phyloP scores from a whole-genome alignment of 2,797 vertebrate genomes.

The Enteromius argenteus region DNA sequence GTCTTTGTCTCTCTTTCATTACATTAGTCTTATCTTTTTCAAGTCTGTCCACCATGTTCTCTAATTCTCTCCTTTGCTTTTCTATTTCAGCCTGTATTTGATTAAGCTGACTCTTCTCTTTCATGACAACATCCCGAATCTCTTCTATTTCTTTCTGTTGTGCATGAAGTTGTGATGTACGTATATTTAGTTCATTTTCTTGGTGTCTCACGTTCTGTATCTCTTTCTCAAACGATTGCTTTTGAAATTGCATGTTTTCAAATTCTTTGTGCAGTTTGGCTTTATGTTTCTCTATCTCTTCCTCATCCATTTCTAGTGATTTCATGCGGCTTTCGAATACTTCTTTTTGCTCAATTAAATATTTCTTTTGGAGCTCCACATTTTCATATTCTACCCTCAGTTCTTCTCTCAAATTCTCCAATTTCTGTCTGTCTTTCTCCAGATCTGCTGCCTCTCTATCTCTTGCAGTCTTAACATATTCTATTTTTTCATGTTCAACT shows the following conservation, averaged over 20 bases:
- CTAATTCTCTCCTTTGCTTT: slow-evolving; percentile 22
- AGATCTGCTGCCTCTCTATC: not conserved
- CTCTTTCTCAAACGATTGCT: slow-evolving; percentile 25
- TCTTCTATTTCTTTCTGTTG: slow-evolving; percentile 32
- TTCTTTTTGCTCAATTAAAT: slow-evolving; percentile 6
- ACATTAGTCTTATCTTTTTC: not conserved
- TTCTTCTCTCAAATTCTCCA: slow-evolving; percentile 12
- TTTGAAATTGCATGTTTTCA: slow-evolving; percentile 2
- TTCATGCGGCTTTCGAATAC: slow-evolving; percentile 8
- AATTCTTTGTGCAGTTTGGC: not conserved
- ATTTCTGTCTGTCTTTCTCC: slow-evolving; percentile 15
- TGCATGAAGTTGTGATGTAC: not conserved
- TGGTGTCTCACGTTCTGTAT: not conserved
- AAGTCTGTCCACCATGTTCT: not conserved
- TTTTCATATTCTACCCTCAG: slow-evolving; percentile 12
- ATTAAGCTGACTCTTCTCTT: slow-evolving; percentile 9
- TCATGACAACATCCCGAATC: not conserved
- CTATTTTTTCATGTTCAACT: not conserved
- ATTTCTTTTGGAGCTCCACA: slow-evolving; percentile 18
- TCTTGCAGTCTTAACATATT: not conserved
- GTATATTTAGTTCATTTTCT: slow-evolving; percentile 6
- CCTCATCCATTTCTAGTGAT: slow-evolving; percentile 11
- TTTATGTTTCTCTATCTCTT: slow-evolving; percentile 13
- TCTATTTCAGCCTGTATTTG: slow-evolving; percentile 21
- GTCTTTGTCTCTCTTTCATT: slow-evolving; percentile 5